phyloP scores from a whole-genome alignment of 2,797 vertebrate genomes.

The Arnoldichthys spilopterus region DNA sequence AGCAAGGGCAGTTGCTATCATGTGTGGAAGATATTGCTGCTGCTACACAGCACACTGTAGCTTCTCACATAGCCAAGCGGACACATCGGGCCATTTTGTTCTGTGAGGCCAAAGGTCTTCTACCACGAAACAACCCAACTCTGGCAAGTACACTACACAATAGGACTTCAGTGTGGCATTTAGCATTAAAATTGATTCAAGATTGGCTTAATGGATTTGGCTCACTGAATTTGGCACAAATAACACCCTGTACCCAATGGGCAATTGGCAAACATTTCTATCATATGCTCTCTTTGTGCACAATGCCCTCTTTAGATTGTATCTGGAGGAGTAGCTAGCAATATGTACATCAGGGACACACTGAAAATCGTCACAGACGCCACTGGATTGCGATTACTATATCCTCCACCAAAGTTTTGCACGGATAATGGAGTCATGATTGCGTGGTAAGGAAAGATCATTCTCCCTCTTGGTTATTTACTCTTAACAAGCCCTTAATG shows the following conservation, averaged over 20 bases:
- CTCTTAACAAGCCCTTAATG: background rate
- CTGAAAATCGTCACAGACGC: conserved; percentile 78
- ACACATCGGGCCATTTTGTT: conserved; percentile 91
- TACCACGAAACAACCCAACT: conserved; percentile 73
- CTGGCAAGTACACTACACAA: conserved; percentile 78
- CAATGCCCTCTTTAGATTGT: conserved; percentile 78
- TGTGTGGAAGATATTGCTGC: conserved; percentile 89
- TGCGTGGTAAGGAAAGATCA: conserved; percentile 83
- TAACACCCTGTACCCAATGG: background rate
- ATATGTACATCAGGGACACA: conserved; percentile 84
- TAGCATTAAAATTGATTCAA: background rate
- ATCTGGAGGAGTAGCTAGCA: conserved; percentile 95
- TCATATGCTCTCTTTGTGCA: background rate
- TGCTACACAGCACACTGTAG: conserved; percentile 80
- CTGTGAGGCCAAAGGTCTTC: conserved; percentile 79
- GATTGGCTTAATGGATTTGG: background rate
- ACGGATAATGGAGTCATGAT: conserved; percentile 97
- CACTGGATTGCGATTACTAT: conserved; percentile 81
- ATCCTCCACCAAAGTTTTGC: conserved; percentile 89
- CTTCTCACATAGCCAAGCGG: conserved; percentile 84
- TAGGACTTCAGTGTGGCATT: conserved; percentile 15
- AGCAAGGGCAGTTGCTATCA: conserved; percentile 82
- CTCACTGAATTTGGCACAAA: background rate
- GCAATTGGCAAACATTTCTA: background rate
- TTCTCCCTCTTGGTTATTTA: background rate